Percentiles rank a stretch among this genome's conserved stretches.
Evolutionary conservation across 2,113 vertebrate species (phyloP).

Genomic region (Nymphicus hollandicus): DNA sequence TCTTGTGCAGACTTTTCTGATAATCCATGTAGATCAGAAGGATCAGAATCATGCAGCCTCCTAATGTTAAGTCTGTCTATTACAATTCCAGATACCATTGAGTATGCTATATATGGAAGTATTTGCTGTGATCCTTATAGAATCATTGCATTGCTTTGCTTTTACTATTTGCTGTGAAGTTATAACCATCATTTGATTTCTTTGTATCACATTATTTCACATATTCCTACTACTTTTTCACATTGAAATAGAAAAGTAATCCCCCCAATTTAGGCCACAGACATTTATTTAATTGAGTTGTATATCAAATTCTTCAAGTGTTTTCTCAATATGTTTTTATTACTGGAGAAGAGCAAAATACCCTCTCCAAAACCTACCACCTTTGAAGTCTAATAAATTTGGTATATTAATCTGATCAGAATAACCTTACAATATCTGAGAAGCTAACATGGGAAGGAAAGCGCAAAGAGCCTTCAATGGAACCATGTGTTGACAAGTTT

Average conservation of each 20-base stretch:
- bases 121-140: not conserved
- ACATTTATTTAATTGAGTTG: not conserved
- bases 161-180: not conserved
- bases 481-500: not conserved
- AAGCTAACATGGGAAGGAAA: not conserved
- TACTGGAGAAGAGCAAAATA: not conserved
- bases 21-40: not conserved
- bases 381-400: not conserved
- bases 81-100: not conserved
- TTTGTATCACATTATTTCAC: not conserved
- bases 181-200: not conserved
- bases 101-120: not conserved
- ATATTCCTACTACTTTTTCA: not conserved
- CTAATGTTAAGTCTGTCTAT: not conserved
- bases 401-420: not conserved
- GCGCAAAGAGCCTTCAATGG: not conserved
- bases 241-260: not conserved
- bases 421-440: not conserved
- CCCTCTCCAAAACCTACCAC: not conserved
- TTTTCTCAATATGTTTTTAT: not conserved
- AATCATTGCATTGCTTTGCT: not conserved
- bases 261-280: not conserved
- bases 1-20: not conserved
- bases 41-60: not conserved
- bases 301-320: not conserved